A percentile compares a stretch with the other conserved stretches of the same genome.
Conservation (phyloP, 2,113 vertebrate species). For the Dromas ardeola region DNA sequence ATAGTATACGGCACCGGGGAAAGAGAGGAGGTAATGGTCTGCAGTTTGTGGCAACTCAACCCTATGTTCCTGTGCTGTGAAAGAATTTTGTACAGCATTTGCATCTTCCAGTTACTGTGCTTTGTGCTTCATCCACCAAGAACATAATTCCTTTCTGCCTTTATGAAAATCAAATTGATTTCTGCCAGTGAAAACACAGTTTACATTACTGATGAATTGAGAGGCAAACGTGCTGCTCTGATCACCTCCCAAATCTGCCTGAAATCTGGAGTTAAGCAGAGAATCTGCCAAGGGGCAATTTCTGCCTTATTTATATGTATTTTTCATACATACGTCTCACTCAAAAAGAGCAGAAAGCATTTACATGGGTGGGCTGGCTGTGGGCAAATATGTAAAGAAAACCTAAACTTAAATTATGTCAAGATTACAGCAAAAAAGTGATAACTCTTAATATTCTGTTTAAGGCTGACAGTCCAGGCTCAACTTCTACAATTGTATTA, state of each 20-base stretch:
- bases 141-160: neutral
- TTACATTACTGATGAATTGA: neutral
- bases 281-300: neutral
- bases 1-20: accelerated
- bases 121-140: neutral
- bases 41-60: neutral
- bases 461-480: neutral
- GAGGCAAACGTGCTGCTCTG: neutral
- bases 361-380: neutral
- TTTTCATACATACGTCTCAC: neutral
- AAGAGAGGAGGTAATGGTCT: neutral
- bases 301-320: neutral
- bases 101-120: neutral
- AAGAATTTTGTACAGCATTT: neutral
- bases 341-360: neutral
- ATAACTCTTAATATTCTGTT: constrained; percentile 25
- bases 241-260: neutral
- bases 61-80: neutral
- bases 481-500: neutral
- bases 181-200: neutral
- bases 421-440: neutral
- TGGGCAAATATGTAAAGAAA: constrained; percentile 28
- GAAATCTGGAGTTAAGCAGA: constrained; percentile 1
- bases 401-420: neutral
- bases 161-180: constrained; percentile 26